Conservation (phyloP, 2,888 invertebrate genomes). For the Thysanoteuthis rhombus region DNA sequence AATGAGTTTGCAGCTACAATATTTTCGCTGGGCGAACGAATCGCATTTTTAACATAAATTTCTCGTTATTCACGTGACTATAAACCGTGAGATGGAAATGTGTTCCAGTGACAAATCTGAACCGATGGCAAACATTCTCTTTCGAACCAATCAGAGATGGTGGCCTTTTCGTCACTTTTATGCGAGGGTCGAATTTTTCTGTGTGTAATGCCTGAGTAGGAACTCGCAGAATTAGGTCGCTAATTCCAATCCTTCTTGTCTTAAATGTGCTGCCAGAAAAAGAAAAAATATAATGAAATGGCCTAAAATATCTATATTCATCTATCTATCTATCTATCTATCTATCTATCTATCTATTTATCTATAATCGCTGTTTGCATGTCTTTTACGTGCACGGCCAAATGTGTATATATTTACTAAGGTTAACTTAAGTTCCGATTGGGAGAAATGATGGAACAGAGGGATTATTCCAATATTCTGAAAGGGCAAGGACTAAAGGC, state of each 20-base stretch:
- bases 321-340: constrained; percentile 1
- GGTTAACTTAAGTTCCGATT: no score
- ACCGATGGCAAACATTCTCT: not conserved
- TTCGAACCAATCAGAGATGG: not conserved
- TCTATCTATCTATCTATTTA: not conserved
- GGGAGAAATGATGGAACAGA: no score
- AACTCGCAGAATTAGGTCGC: not conserved
- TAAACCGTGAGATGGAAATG: not conserved
- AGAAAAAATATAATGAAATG: not conserved
- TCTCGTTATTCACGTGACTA: no score
- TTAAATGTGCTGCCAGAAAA: not conserved
- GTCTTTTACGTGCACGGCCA: no score
- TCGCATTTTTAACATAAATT: not conserved
- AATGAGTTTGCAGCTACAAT: not conserved
- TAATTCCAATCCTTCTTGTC: not conserved
- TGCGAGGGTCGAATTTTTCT: not conserved
- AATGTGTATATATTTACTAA: no score
- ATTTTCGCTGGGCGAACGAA: not conserved
- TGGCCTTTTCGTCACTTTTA: not conserved
- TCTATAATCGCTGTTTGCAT: not conserved
- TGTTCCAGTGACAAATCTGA: not conserved
- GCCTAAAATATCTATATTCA: not conserved
- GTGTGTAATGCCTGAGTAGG: not conserved
- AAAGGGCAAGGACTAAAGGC: no score
- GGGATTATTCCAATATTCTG: no score